phyloP scores from a whole-genome alignment of 2,113 vertebrate species.

The Callocephalon fimbriatum region DNA sequence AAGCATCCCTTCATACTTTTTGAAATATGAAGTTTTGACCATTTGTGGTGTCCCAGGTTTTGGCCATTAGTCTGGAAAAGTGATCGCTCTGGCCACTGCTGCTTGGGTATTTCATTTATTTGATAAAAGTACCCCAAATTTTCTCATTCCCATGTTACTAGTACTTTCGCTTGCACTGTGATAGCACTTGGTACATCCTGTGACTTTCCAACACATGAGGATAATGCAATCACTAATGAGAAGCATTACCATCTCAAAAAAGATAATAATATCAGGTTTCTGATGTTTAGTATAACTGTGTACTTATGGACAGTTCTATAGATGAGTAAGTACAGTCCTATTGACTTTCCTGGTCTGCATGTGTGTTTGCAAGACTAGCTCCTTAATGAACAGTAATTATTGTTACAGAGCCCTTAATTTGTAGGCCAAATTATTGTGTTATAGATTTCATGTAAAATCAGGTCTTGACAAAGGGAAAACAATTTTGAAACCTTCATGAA shows the following conservation, averaged over 20 bases:
- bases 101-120: not conserved
- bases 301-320: not conserved
- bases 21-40: not conserved
- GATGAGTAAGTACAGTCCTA: not conserved
- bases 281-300: not conserved
- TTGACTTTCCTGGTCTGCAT: not conserved
- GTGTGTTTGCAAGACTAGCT: not conserved
- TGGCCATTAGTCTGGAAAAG: not conserved
- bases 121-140: not conserved
- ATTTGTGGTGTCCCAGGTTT: not conserved
- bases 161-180: not conserved
- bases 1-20: not conserved
- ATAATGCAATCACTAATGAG: not conserved
- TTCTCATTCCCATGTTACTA: not conserved
- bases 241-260: not conserved
- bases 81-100: accelerated
- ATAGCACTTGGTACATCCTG: not conserved
- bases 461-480: not conserved
- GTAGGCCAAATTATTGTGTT: not conserved
- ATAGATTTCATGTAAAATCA: not conserved
- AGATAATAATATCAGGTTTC: not conserved
- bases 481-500: not conserved
- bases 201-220: not conserved
- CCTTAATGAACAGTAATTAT: not conserved
- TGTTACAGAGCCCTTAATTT: not conserved